A percentile compares a stretch with the other conserved stretches of the same genome.
Evolutionary conservation across 1,140 invertebrate species (phyloP).

Genomic region (Eupristina koningsbergeri): DNA sequence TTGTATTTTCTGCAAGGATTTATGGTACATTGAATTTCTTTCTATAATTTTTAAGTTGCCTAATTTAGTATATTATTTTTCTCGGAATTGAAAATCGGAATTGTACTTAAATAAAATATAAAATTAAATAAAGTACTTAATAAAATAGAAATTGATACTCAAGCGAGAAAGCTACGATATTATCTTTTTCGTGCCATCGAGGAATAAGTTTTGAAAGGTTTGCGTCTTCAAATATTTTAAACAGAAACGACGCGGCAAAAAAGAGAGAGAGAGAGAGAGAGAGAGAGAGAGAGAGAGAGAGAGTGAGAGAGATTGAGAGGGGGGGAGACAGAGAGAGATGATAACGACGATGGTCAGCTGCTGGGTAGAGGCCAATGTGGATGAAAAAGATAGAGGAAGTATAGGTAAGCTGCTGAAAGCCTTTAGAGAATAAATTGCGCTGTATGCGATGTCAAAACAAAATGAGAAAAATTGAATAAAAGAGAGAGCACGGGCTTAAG

Average conservation of each 20-base stretch:
- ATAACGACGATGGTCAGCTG: constrained; percentile 17
- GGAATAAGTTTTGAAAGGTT: constrained; percentile 17
- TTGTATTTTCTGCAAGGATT: neutral
- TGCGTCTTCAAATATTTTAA: constrained; percentile 19
- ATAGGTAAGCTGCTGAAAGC: neutral
- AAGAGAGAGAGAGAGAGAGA: neutral
- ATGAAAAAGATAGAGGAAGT: constrained; percentile 28
- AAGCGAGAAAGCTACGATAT: neutral
- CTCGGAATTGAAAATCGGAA: constrained; percentile 8
- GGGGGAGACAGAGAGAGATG: neutral
- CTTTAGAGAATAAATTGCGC: neutral
- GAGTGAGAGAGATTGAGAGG: too few relatives aligned
- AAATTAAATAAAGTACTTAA: too few relatives aligned
- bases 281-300: constrained; percentile 8
- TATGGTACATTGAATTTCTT: neutral
- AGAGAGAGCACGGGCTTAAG: constrained; percentile 6
- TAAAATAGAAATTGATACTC: neutral
- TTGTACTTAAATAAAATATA: too few relatives aligned
- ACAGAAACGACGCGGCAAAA: neutral
- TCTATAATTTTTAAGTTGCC: neutral
- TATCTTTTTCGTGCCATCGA: neutral
- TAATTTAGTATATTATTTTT: neutral
- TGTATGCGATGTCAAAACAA: constrained; percentile 21
- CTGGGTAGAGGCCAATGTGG: neutral
- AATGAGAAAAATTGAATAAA: constrained; percentile 21